Evolutionary conservation across 2,888 invertebrate genomes (phyloP).

Genomic region (Leptinotarsa haldemani): DNA sequence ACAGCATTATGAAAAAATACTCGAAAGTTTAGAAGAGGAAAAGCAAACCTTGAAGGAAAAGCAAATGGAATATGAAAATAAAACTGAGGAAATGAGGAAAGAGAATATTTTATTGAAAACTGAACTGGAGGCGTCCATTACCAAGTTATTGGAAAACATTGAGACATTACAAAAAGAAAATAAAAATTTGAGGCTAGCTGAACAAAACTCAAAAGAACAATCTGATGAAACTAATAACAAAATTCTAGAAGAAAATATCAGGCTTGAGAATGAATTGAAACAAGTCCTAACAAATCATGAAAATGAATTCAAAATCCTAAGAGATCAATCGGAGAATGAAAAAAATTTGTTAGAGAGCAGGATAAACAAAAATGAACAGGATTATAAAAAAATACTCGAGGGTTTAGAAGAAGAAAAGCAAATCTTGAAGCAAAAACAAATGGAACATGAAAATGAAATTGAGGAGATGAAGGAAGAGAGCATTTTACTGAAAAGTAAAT

Average conservation of each 20-base stretch:
- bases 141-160: slow-evolving; percentile 24
- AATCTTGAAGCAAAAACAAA: slow-evolving; percentile 9
- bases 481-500: slow-evolving; percentile 4
- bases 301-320: slow-evolving; percentile 33
- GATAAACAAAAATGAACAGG: too few species aligned
- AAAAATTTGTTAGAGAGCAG: not conserved
- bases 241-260: slow-evolving; percentile 20
- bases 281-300: slow-evolving; percentile 29
- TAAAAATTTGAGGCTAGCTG: not conserved
- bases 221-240: not conserved
- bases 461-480: not conserved
- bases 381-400: not conserved
- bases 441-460: not conserved
- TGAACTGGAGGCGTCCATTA: slow-evolving; percentile 7
- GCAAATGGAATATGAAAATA: not conserved
- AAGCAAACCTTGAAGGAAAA: slow-evolving; percentile 1
- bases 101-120: slow-evolving; percentile 3
- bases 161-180: slow-evolving; percentile 17
- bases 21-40: slow-evolving; percentile 30
- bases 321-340: slow-evolving; percentile 27
- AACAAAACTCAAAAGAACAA: not conserved
- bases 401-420: slow-evolving; percentile 31
- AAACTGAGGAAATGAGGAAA: not conserved
- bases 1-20: not conserved
- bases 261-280: slow-evolving; percentile 35